Percentiles rank a stretch among this genome's conserved stretches.
These are phyloP conservation scores for Rhaphigaster nebulosa DNA, from an alignment of 2,888 invertebrate genomes.

Conservation along the genomic window DNA sequence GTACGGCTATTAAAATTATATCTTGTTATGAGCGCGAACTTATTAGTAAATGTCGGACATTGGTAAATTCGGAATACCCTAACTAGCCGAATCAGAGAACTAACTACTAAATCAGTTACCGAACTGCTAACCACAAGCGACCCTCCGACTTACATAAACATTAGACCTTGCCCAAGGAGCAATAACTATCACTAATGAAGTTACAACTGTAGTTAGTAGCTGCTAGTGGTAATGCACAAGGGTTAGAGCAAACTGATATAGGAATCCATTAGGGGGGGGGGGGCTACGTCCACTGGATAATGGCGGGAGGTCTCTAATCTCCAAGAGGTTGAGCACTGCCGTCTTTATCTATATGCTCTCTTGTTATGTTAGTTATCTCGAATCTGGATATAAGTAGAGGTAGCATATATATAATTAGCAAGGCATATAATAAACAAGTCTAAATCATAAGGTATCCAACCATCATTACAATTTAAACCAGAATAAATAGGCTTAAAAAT, in stretches of 20 bases:
- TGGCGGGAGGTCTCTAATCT: background rate
- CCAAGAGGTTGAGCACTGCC: background rate
- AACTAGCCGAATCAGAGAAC: background rate
- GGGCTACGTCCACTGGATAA: background rate
- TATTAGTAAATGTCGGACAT: background rate
- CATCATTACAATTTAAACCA: too few relatives aligned
- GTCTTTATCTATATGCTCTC: background rate
- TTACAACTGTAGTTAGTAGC: slow-evolving; percentile 9
- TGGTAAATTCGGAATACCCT: background rate
- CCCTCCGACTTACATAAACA: slow-evolving; percentile 10
- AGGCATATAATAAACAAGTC: too few relatives aligned
- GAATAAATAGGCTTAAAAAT: too few relatives aligned
- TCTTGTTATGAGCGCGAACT: background rate
- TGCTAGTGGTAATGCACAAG: background rate
- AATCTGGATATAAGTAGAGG: background rate
- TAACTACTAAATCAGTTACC: background rate
- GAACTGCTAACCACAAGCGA: background rate
- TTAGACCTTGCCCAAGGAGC: background rate
- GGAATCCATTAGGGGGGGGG: background rate
- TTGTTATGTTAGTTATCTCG: background rate
- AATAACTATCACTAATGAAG: slow-evolving; percentile 39
- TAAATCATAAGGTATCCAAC: too few relatives aligned
- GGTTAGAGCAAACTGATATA: background rate
- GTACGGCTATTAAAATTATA: too few relatives aligned
- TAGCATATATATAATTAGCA: background rate